phyloP scores from a whole-genome alignment of 2,888 invertebrate species.

The Nesidiocoris tenuis region DNA sequence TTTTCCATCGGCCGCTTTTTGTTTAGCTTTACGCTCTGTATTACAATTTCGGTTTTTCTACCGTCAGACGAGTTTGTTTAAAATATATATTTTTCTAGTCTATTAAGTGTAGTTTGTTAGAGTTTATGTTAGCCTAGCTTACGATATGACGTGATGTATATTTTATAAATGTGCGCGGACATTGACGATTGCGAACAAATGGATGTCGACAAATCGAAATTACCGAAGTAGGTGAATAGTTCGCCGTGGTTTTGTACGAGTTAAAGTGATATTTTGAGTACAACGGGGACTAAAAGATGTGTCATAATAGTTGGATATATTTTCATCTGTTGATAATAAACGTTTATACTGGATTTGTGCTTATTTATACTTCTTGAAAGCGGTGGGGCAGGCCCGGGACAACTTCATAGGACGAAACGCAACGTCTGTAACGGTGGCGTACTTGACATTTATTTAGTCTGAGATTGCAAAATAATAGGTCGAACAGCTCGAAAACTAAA shows the following conservation, averaged over 20 bases:
- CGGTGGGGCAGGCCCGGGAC: no score
- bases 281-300: conserved; percentile 8
- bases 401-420: no score
- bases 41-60: no score
- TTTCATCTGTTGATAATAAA: conserved; percentile 30
- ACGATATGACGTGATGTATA: conserved; percentile 8
- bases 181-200: neutral
- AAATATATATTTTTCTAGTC: neutral
- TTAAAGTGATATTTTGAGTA: neutral
- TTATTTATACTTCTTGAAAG: no score
- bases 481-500: no score
- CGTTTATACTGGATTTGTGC: conserved; percentile 11
- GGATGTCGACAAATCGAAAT: neutral
- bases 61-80: no score
- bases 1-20: no score
- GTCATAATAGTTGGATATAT: conserved; percentile 19
- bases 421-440: no score
- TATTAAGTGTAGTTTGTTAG: neutral
- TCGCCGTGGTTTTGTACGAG: neutral
- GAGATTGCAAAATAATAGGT: no score
- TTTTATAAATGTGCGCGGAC: neutral
- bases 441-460: no score
- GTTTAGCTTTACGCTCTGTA: no score
- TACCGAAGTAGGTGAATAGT: no score
- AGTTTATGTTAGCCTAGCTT: neutral